Evolutionary conservation across 1,140 invertebrate genomes (phyloP), one percentile per base, ranked within the genome.

Genomic region (Hetaerina americana): DNA sequence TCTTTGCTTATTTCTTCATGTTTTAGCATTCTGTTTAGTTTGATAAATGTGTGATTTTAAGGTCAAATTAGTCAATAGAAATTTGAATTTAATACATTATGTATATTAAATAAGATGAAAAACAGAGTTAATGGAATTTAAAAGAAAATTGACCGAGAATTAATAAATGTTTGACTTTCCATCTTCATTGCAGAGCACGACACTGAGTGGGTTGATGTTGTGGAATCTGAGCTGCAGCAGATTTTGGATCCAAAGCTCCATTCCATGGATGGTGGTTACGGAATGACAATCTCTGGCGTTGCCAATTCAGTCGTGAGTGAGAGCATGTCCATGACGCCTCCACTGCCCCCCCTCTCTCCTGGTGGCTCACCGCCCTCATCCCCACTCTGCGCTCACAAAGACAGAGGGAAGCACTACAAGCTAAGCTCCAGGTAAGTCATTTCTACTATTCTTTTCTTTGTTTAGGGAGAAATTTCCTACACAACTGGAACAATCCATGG

Each of bases 171-270:
- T n/a, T n/a, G n/a, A n/a, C n/a, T n/a, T n/a, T n/a, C n/a, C n/a
- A n/a, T 73, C 24, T 69, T 12, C 57, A 27, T 68, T 40, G 85
- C 80, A 79, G 78, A 78, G 73, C 87, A 88, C 76, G 90, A 92
- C 76, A 88, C 89, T 1, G 90, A 92, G 79, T 93, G 92, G 92
- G 90, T 91, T 12, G 91, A 92, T 76, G 86, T 92, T 68, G 90
- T 92, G 1, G 91, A 93, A 80, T 88, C 88, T 10, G 92, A 92
- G 78, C 83, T 92, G 25, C 82, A 90, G 28, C 88, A 90, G 76
- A 92, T 92, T 77, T 79, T 92, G 67, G 89, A 92, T 77, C 88
- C 89, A 27, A 87, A 86, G 76, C 85, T 86, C 26, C 82, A 82
- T 71, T 80, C 86, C 76, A 80, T 83, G 26, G 76, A 86, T 76